These are phyloP conservation scores for Sorex araneus DNA, from an alignment of 2,113 vertebrate species.

Conservation along the genomic window DNA sequence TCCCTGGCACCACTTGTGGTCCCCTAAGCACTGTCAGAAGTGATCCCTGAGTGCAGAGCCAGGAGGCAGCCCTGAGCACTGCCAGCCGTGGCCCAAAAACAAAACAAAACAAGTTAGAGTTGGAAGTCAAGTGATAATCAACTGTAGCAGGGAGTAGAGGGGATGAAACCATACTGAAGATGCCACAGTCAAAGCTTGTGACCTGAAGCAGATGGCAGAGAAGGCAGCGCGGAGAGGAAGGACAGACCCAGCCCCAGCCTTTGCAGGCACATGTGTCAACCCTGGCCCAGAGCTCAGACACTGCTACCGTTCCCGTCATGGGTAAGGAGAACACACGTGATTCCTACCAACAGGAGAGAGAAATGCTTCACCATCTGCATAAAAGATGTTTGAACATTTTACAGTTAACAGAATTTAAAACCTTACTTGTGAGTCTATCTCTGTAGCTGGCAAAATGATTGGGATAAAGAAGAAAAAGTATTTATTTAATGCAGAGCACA, in stretches of 20 bases:
- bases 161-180: not conserved
- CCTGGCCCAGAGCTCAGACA: not conserved
- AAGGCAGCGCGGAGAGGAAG: not conserved
- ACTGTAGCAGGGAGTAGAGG: not conserved
- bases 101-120: not conserved
- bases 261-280: not conserved
- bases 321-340: not conserved
- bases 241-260: not conserved
- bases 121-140: not conserved
- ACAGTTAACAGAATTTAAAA: constrained; percentile 50
- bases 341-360: constrained; percentile 11
- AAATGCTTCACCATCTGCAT: not conserved
- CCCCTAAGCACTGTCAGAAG: too few species aligned
- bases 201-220: not conserved
- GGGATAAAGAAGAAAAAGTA: not conserved
- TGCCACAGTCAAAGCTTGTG: not conserved
- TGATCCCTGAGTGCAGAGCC: too few species aligned
- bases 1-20: too few species aligned
- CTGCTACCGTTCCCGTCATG: not conserved
- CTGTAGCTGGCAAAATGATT: not conserved
- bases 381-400: not conserved
- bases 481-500: not conserved
- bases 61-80: too few species aligned
- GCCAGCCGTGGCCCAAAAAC: too few species aligned
- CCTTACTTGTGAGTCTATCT: not conserved